phyloP scores from a whole-genome alignment of 1,140 invertebrate genomes.

The Drosophila auraria region DNA sequence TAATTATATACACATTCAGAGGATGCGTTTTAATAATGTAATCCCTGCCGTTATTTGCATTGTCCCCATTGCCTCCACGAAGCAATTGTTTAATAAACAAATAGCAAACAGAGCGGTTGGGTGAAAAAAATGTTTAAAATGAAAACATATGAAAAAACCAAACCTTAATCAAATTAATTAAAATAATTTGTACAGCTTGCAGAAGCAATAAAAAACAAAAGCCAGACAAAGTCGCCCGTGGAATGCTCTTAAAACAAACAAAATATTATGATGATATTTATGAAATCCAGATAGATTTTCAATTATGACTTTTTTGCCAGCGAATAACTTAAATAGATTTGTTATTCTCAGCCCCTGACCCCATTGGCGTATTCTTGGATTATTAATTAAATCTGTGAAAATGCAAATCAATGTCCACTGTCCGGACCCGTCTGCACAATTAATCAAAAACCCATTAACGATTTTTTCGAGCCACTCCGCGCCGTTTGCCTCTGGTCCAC shows the following conservation, averaged over 20 bases:
- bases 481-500: constrained; percentile 10
- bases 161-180: constrained; percentile 61
- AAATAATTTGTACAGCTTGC: constrained; percentile 34
- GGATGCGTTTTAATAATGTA: constrained; percentile 44
- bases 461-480: constrained; percentile 35
- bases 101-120: constrained; percentile 18
- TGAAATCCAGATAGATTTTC: constrained; percentile 5
- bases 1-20: constrained; percentile 29
- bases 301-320: not conserved
- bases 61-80: constrained; percentile 8
- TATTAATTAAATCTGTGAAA: constrained; percentile 57
- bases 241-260: constrained; percentile 36
- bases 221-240: not conserved
- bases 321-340: constrained; percentile 11
- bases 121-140: not conserved
- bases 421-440: constrained; percentile 37
- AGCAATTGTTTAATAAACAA: constrained; percentile 51
- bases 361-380: constrained; percentile 18
- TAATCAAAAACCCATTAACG: constrained; percentile 67
- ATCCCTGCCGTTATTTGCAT: constrained; percentile 35
- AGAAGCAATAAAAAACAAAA: not conserved
- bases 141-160: constrained; percentile 18
- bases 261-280: not conserved
- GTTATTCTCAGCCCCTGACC: constrained; percentile 1
- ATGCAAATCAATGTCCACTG: constrained; percentile 57